Evolutionary conservation across 2,888 invertebrate genomes (phyloP).

Genomic region (Gari tellinella): DNA sequence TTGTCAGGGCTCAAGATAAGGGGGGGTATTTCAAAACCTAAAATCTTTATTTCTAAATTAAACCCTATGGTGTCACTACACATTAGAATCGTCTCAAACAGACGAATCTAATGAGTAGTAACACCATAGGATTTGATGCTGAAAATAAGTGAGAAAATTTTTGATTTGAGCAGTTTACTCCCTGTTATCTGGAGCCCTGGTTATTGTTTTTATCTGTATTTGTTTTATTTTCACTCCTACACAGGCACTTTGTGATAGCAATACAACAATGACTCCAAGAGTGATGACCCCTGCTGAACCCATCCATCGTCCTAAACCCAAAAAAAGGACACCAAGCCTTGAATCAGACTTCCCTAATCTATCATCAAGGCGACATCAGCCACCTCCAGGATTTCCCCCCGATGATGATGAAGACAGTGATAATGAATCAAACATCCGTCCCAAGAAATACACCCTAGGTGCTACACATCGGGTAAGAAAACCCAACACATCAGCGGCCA

Average conservation of each 20-base stretch:
- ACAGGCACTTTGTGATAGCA: conserved; percentile 71
- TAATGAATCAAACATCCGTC: conserved; percentile 7
- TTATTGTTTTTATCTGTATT: too few relatives aligned
- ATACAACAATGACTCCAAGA: conserved; percentile 63
- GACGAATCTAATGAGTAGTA: too few relatives aligned
- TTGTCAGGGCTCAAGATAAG: too few relatives aligned
- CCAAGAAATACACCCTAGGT: conserved; percentile 10
- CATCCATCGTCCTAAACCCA: conserved; percentile 27
- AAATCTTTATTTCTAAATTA: too few relatives aligned
- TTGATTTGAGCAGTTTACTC: too few relatives aligned
- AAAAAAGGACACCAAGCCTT: conserved; percentile 34
- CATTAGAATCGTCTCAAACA: too few relatives aligned
- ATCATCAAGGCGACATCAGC: conserved; percentile 40
- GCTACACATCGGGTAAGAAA: conserved; percentile 44
- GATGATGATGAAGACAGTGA: conserved; percentile 31
- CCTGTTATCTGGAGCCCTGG: too few relatives aligned
- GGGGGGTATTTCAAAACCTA: too few relatives aligned
- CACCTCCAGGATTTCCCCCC: conserved; percentile 21
- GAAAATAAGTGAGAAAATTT: too few relatives aligned
- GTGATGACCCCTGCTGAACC: conserved; percentile 55
- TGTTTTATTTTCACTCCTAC: too few relatives aligned
- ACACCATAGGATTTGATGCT: too few relatives aligned
- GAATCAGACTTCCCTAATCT: conserved; percentile 57
- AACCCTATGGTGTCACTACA: too few relatives aligned
- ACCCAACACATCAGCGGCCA: conserved; percentile 28